Evolutionary conservation across 2,113 vertebrate genomes (phyloP), one percentile per base, ranked within the genome.

Genomic region (Pomatostomus ruficeps): DNA sequence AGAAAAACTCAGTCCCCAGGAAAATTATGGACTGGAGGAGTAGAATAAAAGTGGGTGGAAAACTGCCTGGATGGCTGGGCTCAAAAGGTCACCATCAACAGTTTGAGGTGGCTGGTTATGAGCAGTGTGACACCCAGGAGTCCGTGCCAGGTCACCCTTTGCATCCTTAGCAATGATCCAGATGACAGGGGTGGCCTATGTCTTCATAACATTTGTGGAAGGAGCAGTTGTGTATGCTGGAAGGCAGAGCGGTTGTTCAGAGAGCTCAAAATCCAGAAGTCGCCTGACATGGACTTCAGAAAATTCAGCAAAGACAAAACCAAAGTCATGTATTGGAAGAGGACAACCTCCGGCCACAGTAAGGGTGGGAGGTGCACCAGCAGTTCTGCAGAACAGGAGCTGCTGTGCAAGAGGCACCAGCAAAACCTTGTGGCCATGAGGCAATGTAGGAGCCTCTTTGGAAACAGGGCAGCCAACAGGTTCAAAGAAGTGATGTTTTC

Each of bases 31-130:
- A 81, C 42, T 38, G 4, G 12, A 93, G 28, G 9, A 14, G 7
- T 52, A 24, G 26, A 62, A 75, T 58, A 58, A n/a, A 78, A 85
- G 22, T 36, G 22, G 5, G 18, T 54, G n/a, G 45, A 65, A 80
- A 83, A 61, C 1, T 2, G 31, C 40, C 36, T 5, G 9, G 58
- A 36, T 0, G 0, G 0, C 26, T 36, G 11, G 19, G 28, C 14
- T 67, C n/a, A 72, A 68, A 11, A 13, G 12, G 38, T 4, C 10
- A 1, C 12, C 48, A 83, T 59, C 52, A 75, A 42, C 29, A 72
- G 26, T 38, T 19, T 35, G 52, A 86, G 29, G 38, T 48, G 48
- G 26, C 68, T 76, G 45, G 40, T 61, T 57, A 57, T 40, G 63
- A 65, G 14, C 5, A 19, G 36, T 63, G 26, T 74, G 58, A 86